A percentile compares a stretch with the other conserved stretches of the same genome.
Evolutionary conservation across 2,797 vertebrate species (phyloP).

Genomic region (Nannoperca obscura): DNA sequence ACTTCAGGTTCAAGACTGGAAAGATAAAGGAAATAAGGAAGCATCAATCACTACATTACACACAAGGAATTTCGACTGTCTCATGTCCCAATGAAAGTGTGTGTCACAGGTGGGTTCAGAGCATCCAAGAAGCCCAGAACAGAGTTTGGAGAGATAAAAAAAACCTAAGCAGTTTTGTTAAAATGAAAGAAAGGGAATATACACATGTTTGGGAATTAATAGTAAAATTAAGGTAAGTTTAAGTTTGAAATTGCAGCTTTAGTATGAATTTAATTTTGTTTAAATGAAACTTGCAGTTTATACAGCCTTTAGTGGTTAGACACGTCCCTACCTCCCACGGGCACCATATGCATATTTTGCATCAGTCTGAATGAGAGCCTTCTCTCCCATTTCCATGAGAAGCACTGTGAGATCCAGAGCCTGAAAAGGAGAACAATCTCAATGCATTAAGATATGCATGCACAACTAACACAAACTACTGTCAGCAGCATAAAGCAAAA

Average conservation of each 20-base stretch:
- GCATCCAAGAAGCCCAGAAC: not conserved
- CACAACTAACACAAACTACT: not conserved
- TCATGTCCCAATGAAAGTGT: not conserved
- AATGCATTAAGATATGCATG: conserved; percentile 4
- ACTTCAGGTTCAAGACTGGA: conserved; percentile 84
- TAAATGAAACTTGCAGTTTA: not conserved
- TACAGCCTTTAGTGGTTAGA: not conserved
- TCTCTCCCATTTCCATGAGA: conserved; percentile 93
- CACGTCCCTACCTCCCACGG: conserved; percentile 88
- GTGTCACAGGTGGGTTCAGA: not conserved
- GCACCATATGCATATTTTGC: conserved; percentile 93
- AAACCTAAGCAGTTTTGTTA: not conserved
- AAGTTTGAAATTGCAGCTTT: not conserved
- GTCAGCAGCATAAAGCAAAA: not conserved
- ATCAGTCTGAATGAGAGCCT: conserved; percentile 87
- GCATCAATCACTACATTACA: not conserved
- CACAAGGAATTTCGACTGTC: not conserved
- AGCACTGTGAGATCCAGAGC: conserved; percentile 93
- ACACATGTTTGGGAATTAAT: not conserved
- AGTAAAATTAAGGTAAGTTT: not conserved
- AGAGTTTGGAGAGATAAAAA: not conserved
- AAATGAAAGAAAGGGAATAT: not conserved
- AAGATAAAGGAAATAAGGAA: not conserved
- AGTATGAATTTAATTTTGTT: not conserved
- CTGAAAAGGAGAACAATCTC: conserved; percentile 72